Percentiles rank a stretch among this genome's conserved stretches.
These are phyloP conservation scores for Lepidothrix coronata DNA, from an alignment of 2,113 vertebrate genomes.

Conservation along the genomic window DNA sequence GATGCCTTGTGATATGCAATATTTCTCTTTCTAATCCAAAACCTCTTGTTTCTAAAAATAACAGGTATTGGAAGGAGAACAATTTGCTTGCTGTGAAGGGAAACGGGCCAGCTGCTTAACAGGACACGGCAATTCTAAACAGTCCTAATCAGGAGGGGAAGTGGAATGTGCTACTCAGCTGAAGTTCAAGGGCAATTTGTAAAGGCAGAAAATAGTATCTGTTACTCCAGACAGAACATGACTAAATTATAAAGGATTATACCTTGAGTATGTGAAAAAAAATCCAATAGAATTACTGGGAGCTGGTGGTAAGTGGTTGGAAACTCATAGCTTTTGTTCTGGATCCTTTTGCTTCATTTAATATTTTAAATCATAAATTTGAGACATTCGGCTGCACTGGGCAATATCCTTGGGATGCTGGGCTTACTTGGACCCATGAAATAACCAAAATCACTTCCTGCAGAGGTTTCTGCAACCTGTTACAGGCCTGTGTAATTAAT, in stretches of 20 bases:
- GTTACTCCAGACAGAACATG: not conserved
- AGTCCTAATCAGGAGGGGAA: constrained; percentile 51
- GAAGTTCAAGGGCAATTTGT: constrained; percentile 56
- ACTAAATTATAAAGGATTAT: not conserved
- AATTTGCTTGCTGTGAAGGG: constrained; percentile 48
- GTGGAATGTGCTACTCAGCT: not conserved
- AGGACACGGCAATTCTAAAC: constrained; percentile 58
- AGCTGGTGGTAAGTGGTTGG: not conserved
- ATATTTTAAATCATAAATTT: not conserved
- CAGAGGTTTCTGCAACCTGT: not conserved
- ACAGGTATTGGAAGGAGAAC: constrained; percentile 30
- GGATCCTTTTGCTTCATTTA: not conserved
- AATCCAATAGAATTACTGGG: not conserved
- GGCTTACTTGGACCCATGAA: not conserved
- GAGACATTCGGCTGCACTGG: not conserved
- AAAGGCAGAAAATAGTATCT: constrained; percentile 15
- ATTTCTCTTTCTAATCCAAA: constrained; percentile 2
- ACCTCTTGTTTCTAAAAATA: constrained; percentile 49
- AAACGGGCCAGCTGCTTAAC: constrained; percentile 53
- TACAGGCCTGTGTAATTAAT: not conserved
- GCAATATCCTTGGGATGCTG: not conserved
- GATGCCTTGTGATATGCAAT: not conserved
- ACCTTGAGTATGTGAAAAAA: not conserved
- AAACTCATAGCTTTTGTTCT: not conserved
- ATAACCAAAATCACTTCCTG: not conserved